phyloP scores from a whole-genome alignment of 2,888 invertebrate species.

The Gymnocheta viridis region DNA sequence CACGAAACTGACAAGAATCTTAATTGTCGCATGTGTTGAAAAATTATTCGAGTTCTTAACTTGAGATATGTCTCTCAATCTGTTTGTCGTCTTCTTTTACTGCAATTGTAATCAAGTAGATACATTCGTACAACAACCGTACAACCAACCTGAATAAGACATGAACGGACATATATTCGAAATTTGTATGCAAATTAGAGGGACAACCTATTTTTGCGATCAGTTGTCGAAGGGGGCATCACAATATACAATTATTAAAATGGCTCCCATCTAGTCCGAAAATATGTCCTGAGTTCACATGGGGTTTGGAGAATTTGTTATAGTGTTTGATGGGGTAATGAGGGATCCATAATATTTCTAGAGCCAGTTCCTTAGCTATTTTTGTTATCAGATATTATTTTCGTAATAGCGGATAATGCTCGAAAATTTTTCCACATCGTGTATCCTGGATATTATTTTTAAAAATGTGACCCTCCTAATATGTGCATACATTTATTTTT shows the following conservation, averaged over 20 bases:
- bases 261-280: no score
- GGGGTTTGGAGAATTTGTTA: no score
- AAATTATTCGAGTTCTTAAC: conserved; percentile 46
- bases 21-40: conserved; percentile 68
- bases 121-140: background rate
- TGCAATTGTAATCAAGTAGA: background rate
- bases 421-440: no score
- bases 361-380: no score
- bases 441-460: no score
- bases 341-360: no score
- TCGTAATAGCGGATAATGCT: no score
- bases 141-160: background rate
- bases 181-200: background rate
- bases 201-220: background rate
- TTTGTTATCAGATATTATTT: no score
- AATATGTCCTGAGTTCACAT: no score
- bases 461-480: background rate
- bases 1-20: conserved; percentile 66
- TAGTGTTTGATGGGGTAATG: no score
- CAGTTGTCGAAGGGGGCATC: no score
- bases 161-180: background rate
- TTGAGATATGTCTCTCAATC: background rate
- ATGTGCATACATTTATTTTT: background rate
- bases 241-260: no score
- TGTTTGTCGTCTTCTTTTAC: background rate